Evolutionary conservation across 1,140 invertebrate species (phyloP).

Genomic region (Ganaspis sp.): DNA sequence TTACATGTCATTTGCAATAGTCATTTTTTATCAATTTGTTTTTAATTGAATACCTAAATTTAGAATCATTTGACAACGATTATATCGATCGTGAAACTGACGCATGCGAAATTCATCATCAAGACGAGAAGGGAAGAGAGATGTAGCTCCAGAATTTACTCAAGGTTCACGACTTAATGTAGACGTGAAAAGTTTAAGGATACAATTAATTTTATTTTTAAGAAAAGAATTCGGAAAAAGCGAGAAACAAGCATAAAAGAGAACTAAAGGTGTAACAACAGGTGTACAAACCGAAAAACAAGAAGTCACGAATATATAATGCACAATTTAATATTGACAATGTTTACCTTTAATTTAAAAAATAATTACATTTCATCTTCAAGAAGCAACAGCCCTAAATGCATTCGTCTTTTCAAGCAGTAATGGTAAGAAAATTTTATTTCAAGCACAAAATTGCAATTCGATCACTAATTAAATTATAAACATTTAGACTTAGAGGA

Average conservation of each 20-base stretch:
- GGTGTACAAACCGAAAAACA: too few relatives aligned
- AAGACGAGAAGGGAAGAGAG: conserved; percentile 4
- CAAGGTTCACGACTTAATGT: neutral
- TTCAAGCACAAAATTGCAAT: too few relatives aligned
- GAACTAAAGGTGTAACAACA: neutral
- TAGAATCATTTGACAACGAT: neutral
- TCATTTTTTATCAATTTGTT: neutral
- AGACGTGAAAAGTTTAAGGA: neutral
- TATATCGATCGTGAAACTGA: neutral
- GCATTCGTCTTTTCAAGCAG: neutral
- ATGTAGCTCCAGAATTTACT: neutral
- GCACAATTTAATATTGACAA: neutral
- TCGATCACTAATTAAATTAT: too few relatives aligned
- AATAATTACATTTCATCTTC: neutral
- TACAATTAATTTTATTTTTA: neutral
- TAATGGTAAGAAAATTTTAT: conserved; percentile 40
- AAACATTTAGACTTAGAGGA: too few relatives aligned
- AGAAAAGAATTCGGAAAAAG: neutral
- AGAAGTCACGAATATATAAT: neutral
- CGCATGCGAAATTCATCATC: conserved; percentile 8
- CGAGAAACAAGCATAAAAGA: neutral
- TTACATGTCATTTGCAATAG: neutral
- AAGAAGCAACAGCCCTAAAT: neutral
- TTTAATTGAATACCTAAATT: neutral
- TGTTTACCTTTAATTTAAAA: neutral